phyloP scores from a whole-genome alignment of 1,140 invertebrate species.

The Coptotermes formosanus region DNA sequence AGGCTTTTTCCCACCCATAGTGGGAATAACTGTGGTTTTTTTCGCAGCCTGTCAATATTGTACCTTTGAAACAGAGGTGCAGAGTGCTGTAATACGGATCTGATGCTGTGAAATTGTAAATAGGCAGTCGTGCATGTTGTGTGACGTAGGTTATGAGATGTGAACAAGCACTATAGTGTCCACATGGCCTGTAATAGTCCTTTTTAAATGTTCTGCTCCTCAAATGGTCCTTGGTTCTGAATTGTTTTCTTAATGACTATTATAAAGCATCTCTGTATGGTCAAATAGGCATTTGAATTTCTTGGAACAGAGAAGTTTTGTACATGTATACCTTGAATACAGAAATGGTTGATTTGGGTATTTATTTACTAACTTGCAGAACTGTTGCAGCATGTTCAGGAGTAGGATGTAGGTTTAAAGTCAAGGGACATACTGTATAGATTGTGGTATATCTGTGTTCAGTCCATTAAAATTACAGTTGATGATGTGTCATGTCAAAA shows the following conservation, averaged over 20 bases:
- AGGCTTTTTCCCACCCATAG: not conserved
- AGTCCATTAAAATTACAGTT: no score
- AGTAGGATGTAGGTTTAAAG: not conserved
- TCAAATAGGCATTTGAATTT: not conserved
- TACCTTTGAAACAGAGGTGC: not conserved
- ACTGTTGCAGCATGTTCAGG: not conserved
- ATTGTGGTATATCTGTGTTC: not conserved
- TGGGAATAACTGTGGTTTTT: not conserved
- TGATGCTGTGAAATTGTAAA: not conserved
- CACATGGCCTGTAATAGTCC: slow-evolving; percentile 1
- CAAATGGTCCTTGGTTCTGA: not conserved
- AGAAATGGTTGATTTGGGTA: not conserved
- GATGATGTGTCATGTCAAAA: not conserved
- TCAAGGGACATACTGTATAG: not conserved
- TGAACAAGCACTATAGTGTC: not conserved
- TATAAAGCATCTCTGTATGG: not conserved
- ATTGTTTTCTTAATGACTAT: no score
- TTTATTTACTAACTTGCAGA: not conserved
- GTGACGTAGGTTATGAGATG: not conserved
- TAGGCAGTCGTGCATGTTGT: not conserved
- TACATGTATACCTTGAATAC: not conserved
- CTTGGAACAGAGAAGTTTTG: not conserved
- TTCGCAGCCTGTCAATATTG: not conserved
- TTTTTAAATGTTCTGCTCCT: not conserved
- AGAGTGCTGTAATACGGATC: not conserved